Evolutionary conservation across 2,888 invertebrate species (phyloP).

Genomic region (Dione vanillae): DNA sequence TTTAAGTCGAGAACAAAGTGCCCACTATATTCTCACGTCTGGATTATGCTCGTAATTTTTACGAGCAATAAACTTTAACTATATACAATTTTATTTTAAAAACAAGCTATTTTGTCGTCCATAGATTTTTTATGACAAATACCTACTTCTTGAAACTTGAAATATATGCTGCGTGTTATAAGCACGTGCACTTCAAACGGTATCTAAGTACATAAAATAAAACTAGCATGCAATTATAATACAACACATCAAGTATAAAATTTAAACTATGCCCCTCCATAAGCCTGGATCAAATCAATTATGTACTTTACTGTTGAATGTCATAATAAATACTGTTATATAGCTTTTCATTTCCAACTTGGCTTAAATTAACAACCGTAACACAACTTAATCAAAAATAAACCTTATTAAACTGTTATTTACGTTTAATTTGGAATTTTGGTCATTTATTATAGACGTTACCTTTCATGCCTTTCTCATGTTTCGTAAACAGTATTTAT

Average conservation of each 20-base stretch:
- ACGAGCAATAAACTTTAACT: slow-evolving; percentile 40
- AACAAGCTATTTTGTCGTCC: slow-evolving; percentile 50
- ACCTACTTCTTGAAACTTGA: slow-evolving; percentile 7
- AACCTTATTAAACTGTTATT: slow-evolving; percentile 62
- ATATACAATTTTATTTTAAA: slow-evolving; percentile 39
- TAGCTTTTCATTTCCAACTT: slow-evolving; percentile 68
- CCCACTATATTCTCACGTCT: slow-evolving; percentile 47
- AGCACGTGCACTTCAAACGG: background rate
- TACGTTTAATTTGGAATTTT: slow-evolving; percentile 63
- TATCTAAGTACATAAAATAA: background rate
- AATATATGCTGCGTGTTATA: background rate
- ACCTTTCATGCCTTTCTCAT: slow-evolving; percentile 79
- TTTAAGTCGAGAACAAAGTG: slow-evolving; percentile 51
- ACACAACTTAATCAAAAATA: slow-evolving; percentile 58
- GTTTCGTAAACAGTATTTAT: slow-evolving; percentile 81
- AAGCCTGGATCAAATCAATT: slow-evolving; percentile 77
- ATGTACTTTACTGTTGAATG: slow-evolving; percentile 78
- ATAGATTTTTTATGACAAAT: slow-evolving; percentile 32
- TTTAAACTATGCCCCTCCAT: slow-evolving; percentile 68
- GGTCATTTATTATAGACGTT: slow-evolving; percentile 62
- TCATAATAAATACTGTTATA: slow-evolving; percentile 80
- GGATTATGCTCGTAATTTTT: slow-evolving; percentile 56
- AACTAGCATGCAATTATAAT: slow-evolving; percentile 54
- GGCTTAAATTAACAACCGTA: slow-evolving; percentile 65
- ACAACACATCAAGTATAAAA: slow-evolving; percentile 57